phyloP scores from a whole-genome alignment of 2,888 invertebrate genomes.

The Salticus scenicus region DNA sequence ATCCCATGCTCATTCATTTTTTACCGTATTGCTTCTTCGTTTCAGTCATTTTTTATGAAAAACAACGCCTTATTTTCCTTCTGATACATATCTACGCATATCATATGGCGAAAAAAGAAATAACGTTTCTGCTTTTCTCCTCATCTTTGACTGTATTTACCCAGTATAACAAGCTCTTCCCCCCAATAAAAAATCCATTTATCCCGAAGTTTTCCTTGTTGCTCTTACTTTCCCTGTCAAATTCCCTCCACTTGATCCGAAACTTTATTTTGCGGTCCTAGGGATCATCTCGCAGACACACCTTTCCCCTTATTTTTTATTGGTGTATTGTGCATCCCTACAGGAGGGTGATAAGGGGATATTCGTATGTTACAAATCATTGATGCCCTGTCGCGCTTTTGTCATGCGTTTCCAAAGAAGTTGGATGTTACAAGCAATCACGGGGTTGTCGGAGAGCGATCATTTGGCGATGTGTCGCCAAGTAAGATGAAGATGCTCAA shows the following conservation, averaged over 20 bases:
- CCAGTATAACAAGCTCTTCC: conserved; percentile 5
- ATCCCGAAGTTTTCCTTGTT: conserved; percentile 14
- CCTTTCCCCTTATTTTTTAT: neutral
- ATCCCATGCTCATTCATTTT: no score
- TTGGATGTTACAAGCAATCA: conserved; percentile 27
- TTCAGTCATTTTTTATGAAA: no score
- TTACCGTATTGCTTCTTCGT: no score
- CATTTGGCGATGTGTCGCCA: conserved; percentile 1
- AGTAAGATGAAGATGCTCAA: neutral
- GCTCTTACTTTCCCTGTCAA: conserved; percentile 15
- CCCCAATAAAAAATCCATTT: conserved; percentile 31
- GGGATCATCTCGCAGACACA: conserved; percentile 8
- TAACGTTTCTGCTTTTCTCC: neutral
- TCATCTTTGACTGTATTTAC: neutral
- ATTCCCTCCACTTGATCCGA: conserved; percentile 18
- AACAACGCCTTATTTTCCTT: no score
- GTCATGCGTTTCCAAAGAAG: conserved; percentile 41
- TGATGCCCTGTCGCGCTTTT: conserved; percentile 57
- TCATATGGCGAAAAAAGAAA: neutral
- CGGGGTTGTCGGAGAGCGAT: neutral
- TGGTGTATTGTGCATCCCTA: neutral
- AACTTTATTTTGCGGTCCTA: conserved; percentile 34
- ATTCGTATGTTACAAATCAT: conserved; percentile 29
- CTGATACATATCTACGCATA: no score
- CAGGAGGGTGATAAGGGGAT: conserved; percentile 1